phyloP scores from a whole-genome alignment of 2,888 invertebrate genomes.

The Autographa gamma region DNA sequence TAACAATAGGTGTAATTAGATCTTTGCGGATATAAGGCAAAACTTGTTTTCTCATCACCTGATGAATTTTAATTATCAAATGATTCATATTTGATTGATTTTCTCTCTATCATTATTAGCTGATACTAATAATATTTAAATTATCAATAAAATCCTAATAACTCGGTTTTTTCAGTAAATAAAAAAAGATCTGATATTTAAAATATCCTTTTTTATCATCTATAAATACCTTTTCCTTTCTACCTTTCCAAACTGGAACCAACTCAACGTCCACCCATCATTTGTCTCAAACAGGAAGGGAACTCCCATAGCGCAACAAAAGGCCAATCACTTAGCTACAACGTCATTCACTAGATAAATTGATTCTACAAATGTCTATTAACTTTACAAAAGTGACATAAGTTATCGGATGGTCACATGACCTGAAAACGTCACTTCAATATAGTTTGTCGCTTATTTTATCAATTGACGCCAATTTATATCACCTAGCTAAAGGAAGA shows the following conservation, averaged over 20 bases:
- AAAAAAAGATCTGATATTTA: too few species aligned
- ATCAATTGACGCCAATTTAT: constrained; percentile 24
- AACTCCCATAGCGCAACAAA: neutral
- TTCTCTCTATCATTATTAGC: too few species aligned
- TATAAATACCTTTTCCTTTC: too few species aligned
- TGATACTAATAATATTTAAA: too few species aligned
- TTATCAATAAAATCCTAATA: too few species aligned
- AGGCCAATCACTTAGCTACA: neutral
- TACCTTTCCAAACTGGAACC: neutral
- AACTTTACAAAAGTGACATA: constrained; percentile 1
- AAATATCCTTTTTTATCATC: too few species aligned
- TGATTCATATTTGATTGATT: too few species aligned
- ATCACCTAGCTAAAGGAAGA: neutral
- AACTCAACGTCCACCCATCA: neutral
- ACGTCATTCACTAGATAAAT: neutral
- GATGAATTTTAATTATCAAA: neutral
- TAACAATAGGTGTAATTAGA: constrained; percentile 16
- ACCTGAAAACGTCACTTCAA: constrained; percentile 3
- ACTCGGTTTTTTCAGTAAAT: too few species aligned
- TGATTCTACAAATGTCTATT: constrained; percentile 1
- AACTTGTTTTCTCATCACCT: neutral
- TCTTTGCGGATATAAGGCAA: neutral
- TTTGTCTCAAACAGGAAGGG: constrained; percentile 3
- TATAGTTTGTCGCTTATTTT: constrained; percentile 3
- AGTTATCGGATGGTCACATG: neutral